These are phyloP conservation scores for Conger conger DNA, from an alignment of 2,113 vertebrate genomes.

Conservation along the genomic window DNA sequence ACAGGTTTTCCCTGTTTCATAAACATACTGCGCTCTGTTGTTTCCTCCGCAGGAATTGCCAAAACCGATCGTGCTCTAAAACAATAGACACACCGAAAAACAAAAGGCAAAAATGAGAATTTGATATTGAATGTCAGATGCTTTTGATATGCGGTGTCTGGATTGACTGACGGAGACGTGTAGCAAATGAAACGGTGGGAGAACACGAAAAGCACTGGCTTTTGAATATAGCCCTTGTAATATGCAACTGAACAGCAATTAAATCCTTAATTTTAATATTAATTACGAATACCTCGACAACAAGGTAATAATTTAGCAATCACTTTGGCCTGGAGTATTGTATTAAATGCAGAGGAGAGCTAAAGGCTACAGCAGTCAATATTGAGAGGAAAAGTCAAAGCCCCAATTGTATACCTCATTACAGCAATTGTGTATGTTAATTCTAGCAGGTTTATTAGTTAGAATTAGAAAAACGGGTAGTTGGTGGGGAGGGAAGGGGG, in stretches of 20 bases:
- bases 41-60: background rate
- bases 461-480: constrained; percentile 62
- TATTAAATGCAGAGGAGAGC: constrained; percentile 78
- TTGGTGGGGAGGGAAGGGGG: constrained; percentile 37
- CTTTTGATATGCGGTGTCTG: constrained; percentile 5
- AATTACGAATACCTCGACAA: constrained; percentile 78
- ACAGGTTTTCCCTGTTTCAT: constrained; percentile 36
- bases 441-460: constrained; percentile 80
- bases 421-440: constrained; percentile 79
- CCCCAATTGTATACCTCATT: constrained; percentile 65
- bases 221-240: constrained; percentile 62
- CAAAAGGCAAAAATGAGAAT: background rate
- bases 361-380: constrained; percentile 75
- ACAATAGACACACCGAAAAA: background rate
- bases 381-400: constrained; percentile 68
- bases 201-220: constrained; percentile 41
- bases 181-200: constrained; percentile 30
- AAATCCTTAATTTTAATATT: constrained; percentile 79
- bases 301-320: constrained; percentile 76
- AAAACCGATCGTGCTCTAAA: background rate
- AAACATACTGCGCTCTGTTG: background rate
- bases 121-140: background rate
- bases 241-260: constrained; percentile 61
- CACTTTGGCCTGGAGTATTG: constrained; percentile 74
- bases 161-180: background rate